Conservation (phyloP, 2,888 invertebrate species). For the Coecobrya sp. region DNA sequence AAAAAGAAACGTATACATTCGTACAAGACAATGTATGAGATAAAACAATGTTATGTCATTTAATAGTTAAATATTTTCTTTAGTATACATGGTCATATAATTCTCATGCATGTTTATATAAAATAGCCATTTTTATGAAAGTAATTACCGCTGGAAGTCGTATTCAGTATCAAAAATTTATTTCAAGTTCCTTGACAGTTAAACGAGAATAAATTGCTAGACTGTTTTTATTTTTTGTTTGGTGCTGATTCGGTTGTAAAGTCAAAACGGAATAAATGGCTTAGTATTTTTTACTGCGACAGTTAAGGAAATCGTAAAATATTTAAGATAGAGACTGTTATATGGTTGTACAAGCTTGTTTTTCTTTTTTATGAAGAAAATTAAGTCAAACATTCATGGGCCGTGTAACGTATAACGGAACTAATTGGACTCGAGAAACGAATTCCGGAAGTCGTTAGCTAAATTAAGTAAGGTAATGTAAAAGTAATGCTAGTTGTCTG, state of each 20-base stretch:
- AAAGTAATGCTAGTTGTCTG: not conserved
- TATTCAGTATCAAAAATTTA: not conserved
- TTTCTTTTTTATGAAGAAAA: not conserved
- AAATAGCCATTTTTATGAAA: not conserved
- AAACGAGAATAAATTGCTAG: not conserved
- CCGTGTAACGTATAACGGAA: not conserved
- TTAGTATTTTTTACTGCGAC: not conserved
- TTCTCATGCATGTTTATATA: not conserved
- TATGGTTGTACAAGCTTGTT: not conserved
- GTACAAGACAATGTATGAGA: not conserved
- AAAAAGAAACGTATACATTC: constrained; percentile 6
- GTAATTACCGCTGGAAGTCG: not conserved
- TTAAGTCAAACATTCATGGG: not conserved
- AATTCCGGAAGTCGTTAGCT: constrained; percentile 36
- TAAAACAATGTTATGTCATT: not conserved
- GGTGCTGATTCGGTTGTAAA: constrained; percentile 15
- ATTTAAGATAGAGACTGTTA: not conserved
- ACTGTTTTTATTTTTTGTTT: constrained; percentile 1
- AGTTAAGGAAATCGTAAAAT: not conserved
- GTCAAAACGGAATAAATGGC: not conserved
- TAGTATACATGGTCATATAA: not conserved
- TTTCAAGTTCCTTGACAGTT: constrained; percentile 25
- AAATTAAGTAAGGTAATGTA: not conserved
- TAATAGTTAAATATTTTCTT: not conserved
- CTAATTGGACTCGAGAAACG: constrained; percentile 21